Base-by-base conservation (phyloP, 2,888 invertebrate genomes). In the Pachliopta kotzebuea region DNA sequence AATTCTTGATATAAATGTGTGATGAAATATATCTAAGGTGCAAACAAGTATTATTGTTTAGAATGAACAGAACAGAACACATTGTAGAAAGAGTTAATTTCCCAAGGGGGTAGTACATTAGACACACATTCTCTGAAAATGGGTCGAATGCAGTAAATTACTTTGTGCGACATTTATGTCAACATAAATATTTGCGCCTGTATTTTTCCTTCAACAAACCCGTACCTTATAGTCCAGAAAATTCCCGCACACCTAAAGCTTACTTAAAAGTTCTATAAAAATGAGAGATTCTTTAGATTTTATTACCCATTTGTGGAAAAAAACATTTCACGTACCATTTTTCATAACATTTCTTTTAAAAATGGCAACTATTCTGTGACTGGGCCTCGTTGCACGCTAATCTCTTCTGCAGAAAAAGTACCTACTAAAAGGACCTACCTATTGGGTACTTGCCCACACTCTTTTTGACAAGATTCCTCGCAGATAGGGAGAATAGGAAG, bases 81-180 rank as follows among this genome's bases (percentile, higher is more conserved):
- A 54, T 59, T 59, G 29, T 56, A 59, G 50, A 60, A 45, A 49
- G 31, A 55, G 55, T 60, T 59, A 60, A 63, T 63, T 63, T 63
- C 63, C 63, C 63, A 49, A 26, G 55, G 37, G 63, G 50, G 55
- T 55, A 60, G 59, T 63, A 60, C 50, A 59, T 63, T 63, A 63
- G 59, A 37, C 55, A 29, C 31, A 59, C 63, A 55, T 60, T 59
- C 59, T 60, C 56, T 55, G 59, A 63, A 23, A 63, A 63, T 63
- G 63, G 59, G 59, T 60, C 59, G 50, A 60, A 55, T 60, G 56
- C 53, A 60, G 60, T 65, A 65, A 65, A 60, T 65, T 60, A 60
- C 64, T 42, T 23, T 60, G 55, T 50, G 64, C 56, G 60, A 65
- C 60, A 60, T 56, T 65, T 55, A 31, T 61, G 65, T 65, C 60